These are phyloP conservation scores for Strongylocentrotus purpuratus DNA, from an alignment of 35 echinoderm and acorn worm species.

Conservation along the genomic window DNA sequence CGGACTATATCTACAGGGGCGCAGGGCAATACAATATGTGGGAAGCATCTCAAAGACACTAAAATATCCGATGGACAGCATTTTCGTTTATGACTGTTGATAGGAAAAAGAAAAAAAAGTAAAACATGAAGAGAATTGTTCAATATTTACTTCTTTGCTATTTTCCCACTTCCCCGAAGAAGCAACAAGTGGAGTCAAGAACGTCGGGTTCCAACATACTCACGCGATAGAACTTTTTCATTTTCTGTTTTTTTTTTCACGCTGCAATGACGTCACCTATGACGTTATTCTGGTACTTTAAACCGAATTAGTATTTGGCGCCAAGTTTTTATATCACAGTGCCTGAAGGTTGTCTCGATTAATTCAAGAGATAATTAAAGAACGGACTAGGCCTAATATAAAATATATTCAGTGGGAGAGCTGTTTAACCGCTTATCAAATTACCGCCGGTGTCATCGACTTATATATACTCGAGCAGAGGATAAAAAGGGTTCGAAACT, in stretches of 20 bases:
- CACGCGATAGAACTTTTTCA: not conserved
- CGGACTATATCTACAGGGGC: too few species aligned
- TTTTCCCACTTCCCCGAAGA: not conserved
- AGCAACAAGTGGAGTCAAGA: not conserved
- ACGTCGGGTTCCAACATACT: not conserved
- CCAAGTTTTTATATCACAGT: not conserved
- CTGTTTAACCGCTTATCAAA: slow-evolving; percentile 11
- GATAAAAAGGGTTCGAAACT: too few species aligned
- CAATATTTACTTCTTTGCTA: too few species aligned
- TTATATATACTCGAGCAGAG: not conserved
- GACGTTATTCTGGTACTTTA: slow-evolving; percentile 11
- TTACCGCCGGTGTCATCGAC: not conserved
- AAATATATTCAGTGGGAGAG: not conserved
- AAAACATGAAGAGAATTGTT: too few species aligned
- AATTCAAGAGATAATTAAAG: not conserved
- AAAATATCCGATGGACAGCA: too few species aligned
- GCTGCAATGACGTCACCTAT: not conserved
- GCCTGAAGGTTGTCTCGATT: not conserved
- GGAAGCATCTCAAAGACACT: too few species aligned
- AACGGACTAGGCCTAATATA: not conserved
- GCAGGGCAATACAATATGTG: too few species aligned
- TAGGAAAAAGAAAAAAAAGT: too few species aligned
- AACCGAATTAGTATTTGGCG: slow-evolving; percentile 1
- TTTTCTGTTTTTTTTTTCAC: not conserved
- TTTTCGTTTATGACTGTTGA: too few species aligned